A percentile compares a stretch with the other conserved stretches of the same genome.
phyloP scores from a whole-genome alignment of 1,140 invertebrate species.

The silkworm (Bombyx mori) region ASM3026992v2 NC_085111.1:7664501-7665000 shows the following conservation, averaged over 20 bases:
- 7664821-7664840: conserved; percentile 44
- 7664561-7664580: no score
- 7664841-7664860: conserved; percentile 30
- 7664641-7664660: conserved; percentile 32
- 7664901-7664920: conserved; percentile 70
- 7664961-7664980: no score
- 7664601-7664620: conserved; percentile 2
- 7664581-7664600: no score
- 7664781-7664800: conserved; percentile 72
- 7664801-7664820: conserved; percentile 51
- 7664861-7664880: conserved; percentile 32
- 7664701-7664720: conserved; percentile 68
- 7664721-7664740: conserved; percentile 71
- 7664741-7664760: conserved; percentile 67
- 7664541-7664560: no score
- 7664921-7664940: conserved; percentile 70
- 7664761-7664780: conserved; percentile 70
- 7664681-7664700: conserved; percentile 69
- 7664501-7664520: no score
- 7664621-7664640: conserved; percentile 27
- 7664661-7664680: conserved; percentile 68
- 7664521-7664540: no score
- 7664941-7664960: conserved; percentile 55
- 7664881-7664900: conserved; percentile 69
- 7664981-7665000: no score